Evolutionary conservation across 2,113 vertebrate genomes (phyloP).

Genomic region (Calypte anna): DNA sequence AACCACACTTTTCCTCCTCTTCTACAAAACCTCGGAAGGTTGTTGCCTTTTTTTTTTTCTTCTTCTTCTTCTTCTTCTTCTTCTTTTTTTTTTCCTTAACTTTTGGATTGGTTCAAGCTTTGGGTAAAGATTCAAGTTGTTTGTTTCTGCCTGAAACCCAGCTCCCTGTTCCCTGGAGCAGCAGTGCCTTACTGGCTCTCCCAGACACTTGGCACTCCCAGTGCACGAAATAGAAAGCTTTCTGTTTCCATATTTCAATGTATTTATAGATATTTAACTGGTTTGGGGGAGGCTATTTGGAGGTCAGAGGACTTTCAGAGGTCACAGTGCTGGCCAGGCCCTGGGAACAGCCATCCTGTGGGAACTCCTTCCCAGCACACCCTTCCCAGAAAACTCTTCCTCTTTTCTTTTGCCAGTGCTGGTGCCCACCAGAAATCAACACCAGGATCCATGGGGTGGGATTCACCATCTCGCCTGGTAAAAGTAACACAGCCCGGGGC

Average conservation of each 20-base stretch:
- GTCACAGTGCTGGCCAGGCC: background rate
- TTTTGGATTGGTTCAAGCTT: background rate
- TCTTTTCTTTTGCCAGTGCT: background rate
- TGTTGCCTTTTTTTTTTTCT: no score
- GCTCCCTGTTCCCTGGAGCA: slow-evolving; percentile 10
- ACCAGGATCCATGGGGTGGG: accelerated
- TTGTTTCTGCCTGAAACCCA: slow-evolving; percentile 1
- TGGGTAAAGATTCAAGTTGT: background rate
- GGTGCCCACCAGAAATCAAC: background rate
- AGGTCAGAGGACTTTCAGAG: slow-evolving; percentile 53
- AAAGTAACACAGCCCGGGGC: accelerated
- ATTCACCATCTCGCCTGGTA: background rate
- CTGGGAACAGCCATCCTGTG: background rate
- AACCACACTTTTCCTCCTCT: background rate
- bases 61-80: no score
- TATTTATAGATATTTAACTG: slow-evolving; percentile 37
- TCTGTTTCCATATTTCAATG: slow-evolving; percentile 61
- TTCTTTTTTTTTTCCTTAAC: no score
- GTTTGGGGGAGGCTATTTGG: slow-evolving; percentile 21
- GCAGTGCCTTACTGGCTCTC: slow-evolving; percentile 3
- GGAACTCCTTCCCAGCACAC: background rate
- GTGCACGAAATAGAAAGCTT: slow-evolving; percentile 11
- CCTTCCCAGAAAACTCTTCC: background rate
- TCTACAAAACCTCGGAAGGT: background rate
- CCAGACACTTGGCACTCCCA: slow-evolving; percentile 13